phyloP scores from a whole-genome alignment of 1,140 invertebrate species.

The Macrobrachium nipponense region DNA sequence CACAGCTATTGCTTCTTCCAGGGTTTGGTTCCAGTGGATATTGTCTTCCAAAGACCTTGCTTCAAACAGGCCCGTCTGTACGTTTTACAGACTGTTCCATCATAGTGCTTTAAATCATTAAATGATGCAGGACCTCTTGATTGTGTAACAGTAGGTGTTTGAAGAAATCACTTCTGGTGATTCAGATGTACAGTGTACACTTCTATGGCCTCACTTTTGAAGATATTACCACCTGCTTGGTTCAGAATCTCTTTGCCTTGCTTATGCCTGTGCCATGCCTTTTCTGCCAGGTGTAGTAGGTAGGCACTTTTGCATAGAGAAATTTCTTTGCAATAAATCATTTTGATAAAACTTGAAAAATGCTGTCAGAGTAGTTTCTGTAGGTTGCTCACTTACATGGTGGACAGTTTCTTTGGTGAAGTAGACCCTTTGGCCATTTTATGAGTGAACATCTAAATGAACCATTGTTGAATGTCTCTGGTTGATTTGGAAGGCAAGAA shows the following conservation, averaged over 20 bases:
- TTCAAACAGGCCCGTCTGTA: no score
- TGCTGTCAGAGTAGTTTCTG: constrained; percentile 6
- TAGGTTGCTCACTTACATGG: background rate
- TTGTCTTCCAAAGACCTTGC: background rate
- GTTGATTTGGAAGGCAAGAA: constrained; percentile 63
- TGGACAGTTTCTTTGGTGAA: background rate
- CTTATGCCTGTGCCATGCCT: background rate
- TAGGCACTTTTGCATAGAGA: background rate
- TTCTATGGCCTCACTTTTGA: no score
- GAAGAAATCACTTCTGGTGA: background rate
- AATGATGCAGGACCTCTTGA: constrained; percentile 2
- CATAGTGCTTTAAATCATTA: background rate
- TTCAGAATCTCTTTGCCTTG: background rate
- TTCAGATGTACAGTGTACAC: no score
- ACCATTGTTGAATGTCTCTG: constrained; percentile 63
- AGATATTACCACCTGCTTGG: no score
- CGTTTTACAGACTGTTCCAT: background rate
- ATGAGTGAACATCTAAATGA: constrained; percentile 65
- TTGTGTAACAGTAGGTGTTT: background rate
- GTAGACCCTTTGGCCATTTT: constrained; percentile 49
- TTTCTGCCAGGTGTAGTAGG: no score
- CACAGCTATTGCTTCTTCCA: background rate
- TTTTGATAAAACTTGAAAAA: background rate
- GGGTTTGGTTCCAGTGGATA: background rate
- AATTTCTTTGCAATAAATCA: constrained; percentile 8